These are phyloP conservation scores for Okamejei kenojei DNA, from an alignment of 2,797 vertebrate species.

Conservation along the genomic window DNA sequence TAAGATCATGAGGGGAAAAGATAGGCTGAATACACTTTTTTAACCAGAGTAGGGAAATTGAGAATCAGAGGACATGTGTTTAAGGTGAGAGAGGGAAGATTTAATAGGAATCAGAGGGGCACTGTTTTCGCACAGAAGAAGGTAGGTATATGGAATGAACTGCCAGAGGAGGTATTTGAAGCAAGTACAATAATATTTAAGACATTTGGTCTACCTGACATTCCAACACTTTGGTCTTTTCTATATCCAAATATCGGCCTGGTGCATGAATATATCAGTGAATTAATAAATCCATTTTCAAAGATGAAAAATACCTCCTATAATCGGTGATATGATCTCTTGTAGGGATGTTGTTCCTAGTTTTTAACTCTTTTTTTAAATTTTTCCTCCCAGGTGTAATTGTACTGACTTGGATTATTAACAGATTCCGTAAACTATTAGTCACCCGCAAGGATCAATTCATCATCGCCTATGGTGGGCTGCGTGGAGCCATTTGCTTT, in stretches of 20 bases:
- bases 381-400: constrained; percentile 70
- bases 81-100: too few relatives aligned
- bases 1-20: too few relatives aligned
- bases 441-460: constrained; percentile 93
- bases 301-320: not conserved
- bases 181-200: too few relatives aligned
- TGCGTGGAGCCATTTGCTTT: constrained; percentile 89
- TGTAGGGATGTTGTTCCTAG: not conserved
- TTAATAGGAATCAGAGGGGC: too few relatives aligned
- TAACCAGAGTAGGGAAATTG: too few relatives aligned
- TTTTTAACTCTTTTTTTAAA: constrained; percentile 31
- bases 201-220: too few relatives aligned
- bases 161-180: too few relatives aligned
- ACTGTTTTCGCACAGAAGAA: too few relatives aligned
- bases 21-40: too few relatives aligned
- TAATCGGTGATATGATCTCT: not conserved
- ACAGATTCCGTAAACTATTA: constrained; percentile 87
- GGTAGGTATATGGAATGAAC: too few relatives aligned
- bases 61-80: too few relatives aligned
- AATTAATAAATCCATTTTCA: not conserved
- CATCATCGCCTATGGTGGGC: constrained; percentile 85
- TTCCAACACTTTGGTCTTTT: too few relatives aligned
- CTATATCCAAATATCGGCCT: not conserved
- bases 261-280: not conserved
- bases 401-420: constrained; percentile 88